A percentile compares a stretch with the other conserved stretches of the same genome.
phyloP scores from a whole-genome alignment of 2,797 vertebrate species.

The Crocidura indochinensis region DNA sequence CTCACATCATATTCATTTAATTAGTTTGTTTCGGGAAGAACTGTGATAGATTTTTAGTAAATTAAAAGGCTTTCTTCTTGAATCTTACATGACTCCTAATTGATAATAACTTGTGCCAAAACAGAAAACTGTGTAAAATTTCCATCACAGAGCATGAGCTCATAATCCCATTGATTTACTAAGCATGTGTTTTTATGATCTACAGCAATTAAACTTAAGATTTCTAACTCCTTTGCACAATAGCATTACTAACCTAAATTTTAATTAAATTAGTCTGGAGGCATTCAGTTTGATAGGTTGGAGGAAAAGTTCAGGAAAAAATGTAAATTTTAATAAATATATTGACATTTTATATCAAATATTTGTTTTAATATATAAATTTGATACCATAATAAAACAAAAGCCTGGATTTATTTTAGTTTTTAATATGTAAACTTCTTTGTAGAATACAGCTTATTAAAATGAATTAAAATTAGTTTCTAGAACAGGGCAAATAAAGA shows the following conservation, averaged over 20 bases:
- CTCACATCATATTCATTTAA: no score
- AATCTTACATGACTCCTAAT: no score
- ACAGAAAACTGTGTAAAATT: background rate
- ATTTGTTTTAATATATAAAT: background rate
- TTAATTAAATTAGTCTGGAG: background rate
- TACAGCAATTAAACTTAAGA: background rate
- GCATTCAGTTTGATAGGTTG: background rate
- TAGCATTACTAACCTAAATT: background rate
- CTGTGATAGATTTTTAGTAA: no score
- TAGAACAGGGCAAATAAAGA: background rate
- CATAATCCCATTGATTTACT: background rate
- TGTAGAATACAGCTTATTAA: background rate
- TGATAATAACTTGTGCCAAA: background rate
- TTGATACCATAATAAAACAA: background rate
- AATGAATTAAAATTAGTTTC: constrained; percentile 8
- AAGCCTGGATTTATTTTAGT: background rate
- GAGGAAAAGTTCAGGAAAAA: background rate
- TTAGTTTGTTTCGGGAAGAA: no score
- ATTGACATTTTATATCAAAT: background rate
- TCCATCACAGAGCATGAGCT: background rate
- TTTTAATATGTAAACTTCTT: no score
- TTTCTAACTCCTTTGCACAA: background rate
- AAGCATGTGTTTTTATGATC: background rate
- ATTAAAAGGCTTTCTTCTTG: no score
- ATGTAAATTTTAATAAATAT: background rate